These are phyloP conservation scores for Cremastinae sp. DNA, from an alignment of 2,888 invertebrate genomes.

Conservation along the genomic window DNA sequence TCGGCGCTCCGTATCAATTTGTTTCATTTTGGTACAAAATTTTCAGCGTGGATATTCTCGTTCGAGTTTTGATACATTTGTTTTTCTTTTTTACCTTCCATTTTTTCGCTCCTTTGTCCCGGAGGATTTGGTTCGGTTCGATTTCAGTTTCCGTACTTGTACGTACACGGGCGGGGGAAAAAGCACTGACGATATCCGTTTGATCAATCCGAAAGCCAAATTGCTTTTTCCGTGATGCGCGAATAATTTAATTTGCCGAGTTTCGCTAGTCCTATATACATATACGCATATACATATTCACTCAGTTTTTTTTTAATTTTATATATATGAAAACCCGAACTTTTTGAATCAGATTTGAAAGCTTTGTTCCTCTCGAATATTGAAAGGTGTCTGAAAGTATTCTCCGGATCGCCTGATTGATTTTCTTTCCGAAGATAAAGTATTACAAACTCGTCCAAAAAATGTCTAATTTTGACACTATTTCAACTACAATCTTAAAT, in stretches of 20 bases:
- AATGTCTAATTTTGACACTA: too few species aligned
- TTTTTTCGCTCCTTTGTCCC: not conserved
- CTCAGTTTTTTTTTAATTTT: not conserved
- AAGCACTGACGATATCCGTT: slow-evolving; percentile 32
- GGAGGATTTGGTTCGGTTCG: not conserved
- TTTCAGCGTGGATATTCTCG: too few species aligned
- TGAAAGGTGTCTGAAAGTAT: too few species aligned
- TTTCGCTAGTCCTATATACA: slow-evolving; percentile 9
- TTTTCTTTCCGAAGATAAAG: too few species aligned
- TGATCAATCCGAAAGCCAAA: slow-evolving; percentile 51
- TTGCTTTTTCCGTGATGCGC: slow-evolving; percentile 39
- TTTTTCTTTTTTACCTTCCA: not conserved
- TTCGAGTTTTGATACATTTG: not conserved
- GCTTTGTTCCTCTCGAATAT: too few species aligned
- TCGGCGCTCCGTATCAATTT: too few species aligned
- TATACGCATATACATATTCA: not conserved
- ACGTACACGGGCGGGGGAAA: slow-evolving; percentile 3
- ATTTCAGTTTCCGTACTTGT: slow-evolving; percentile 20
- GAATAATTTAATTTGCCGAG: slow-evolving; percentile 49
- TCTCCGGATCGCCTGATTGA: too few species aligned
- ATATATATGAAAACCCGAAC: too few species aligned
- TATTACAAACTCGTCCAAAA: too few species aligned
- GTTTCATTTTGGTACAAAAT: too few species aligned
- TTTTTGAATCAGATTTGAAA: not conserved
- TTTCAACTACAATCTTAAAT: too few species aligned